phyloP scores from a whole-genome alignment of 2,888 invertebrate genomes.

The Pterostichus niger region DNA sequence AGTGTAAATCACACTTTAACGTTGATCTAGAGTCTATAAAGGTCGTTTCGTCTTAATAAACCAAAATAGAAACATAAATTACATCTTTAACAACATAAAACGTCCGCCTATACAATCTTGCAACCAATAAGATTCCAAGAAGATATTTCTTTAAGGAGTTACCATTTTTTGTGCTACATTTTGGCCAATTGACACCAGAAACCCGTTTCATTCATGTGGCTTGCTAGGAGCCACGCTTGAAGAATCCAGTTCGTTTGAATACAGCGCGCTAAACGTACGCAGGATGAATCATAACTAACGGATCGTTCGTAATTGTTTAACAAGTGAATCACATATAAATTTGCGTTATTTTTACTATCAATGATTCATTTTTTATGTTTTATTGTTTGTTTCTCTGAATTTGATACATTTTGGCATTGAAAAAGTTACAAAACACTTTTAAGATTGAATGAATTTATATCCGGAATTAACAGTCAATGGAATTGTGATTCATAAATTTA shows the following conservation, averaged over 20 bases:
- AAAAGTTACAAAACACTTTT: constrained; percentile 9
- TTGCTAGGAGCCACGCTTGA: constrained; percentile 61
- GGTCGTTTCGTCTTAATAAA: constrained; percentile 38
- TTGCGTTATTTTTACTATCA: constrained; percentile 28
- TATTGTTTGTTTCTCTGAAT: constrained; percentile 3
- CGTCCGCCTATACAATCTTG: constrained; percentile 42
- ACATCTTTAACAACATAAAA: constrained; percentile 44
- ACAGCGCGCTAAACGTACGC: constrained; percentile 49
- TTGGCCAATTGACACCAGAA: constrained; percentile 70
- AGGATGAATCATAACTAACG: constrained; percentile 51
- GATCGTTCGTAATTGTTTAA: constrained; percentile 30
- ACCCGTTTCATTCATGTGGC: constrained; percentile 69
- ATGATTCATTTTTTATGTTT: constrained; percentile 16
- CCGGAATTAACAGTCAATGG: constrained; percentile 24
- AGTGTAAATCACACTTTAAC: constrained; percentile 26
- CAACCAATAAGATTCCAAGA: constrained; percentile 58
- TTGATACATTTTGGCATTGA: constrained; percentile 20
- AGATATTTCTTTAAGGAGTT: constrained; percentile 68
- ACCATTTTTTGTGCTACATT: constrained; percentile 69
- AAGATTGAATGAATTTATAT: constrained; percentile 29
- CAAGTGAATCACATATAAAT: constrained; percentile 51
- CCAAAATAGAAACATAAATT: constrained; percentile 55
- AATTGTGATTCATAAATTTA: constrained; percentile 39
- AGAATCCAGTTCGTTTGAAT: constrained; percentile 48
- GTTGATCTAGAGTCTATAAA: neutral